Evolutionary conservation across 2,113 vertebrate genomes (phyloP).

Genomic region (Cyphomyrus plagiostoma): DNA sequence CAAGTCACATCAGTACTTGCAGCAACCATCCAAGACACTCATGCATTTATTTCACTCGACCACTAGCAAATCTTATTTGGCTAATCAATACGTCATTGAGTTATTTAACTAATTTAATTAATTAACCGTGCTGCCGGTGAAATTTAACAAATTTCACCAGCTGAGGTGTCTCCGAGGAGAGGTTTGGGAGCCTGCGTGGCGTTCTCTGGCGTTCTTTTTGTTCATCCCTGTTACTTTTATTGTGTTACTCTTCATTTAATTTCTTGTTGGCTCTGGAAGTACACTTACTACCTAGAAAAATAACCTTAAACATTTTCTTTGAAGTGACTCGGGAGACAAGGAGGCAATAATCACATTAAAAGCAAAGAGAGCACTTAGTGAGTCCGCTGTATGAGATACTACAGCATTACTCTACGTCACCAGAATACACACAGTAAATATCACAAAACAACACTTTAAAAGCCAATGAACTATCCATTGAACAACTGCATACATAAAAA

Average conservation of each 20-base stretch:
- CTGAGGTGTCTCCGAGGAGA: neutral
- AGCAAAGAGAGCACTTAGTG: neutral
- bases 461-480: neutral
- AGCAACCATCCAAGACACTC: neutral
- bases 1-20: neutral
- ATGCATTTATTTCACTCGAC: neutral
- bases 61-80: neutral
- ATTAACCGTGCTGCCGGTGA: neutral
- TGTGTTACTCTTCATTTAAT: neutral
- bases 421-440: neutral
- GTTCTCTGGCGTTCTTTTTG: too few relatives aligned
- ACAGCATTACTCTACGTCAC: neutral
- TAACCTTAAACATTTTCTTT: neutral
- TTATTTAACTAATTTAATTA: neutral
- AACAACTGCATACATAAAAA: neutral
- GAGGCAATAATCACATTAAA: neutral
- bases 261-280: neutral
- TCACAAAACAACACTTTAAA: neutral
- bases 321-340: neutral
- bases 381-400: neutral
- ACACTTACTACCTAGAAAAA: neutral
- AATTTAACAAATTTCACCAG: neutral
- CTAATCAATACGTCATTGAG: neutral
- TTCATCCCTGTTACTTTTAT: neutral
- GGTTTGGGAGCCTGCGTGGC: neutral